Conservation (phyloP, 1,140 invertebrate species). For the Drosophila persimilis region DNA sequence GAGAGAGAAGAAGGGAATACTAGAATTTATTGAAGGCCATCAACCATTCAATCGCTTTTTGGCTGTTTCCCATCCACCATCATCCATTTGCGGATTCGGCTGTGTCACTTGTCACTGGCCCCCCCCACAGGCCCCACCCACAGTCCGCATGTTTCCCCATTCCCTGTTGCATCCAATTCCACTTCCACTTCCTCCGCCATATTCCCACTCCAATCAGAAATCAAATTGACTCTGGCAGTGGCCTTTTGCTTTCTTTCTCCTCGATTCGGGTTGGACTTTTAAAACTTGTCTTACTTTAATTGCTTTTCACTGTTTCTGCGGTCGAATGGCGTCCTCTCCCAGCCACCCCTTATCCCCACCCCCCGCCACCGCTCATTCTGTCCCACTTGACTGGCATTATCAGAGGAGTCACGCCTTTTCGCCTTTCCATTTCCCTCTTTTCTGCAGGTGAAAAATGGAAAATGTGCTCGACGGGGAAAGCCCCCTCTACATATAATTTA, state of each 20-base stretch:
- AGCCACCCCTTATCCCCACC: neutral
- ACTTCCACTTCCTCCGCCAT: no score
- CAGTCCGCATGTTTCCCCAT: no score
- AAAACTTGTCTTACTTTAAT: slow-evolving; percentile 66
- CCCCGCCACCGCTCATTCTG: neutral
- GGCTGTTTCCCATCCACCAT: no score
- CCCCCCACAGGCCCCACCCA: no score
- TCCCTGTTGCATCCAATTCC: neutral
- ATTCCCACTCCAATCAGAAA: neutral
- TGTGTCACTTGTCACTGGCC: no score
- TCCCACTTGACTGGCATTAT: neutral
- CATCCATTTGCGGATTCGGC: no score
- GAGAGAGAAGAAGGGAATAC: neutral
- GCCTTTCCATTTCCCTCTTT: neutral
- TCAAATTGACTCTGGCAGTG: slow-evolving; percentile 7
- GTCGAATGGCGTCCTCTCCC: slow-evolving; percentile 32
- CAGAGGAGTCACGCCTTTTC: no score
- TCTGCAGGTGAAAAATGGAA: slow-evolving; percentile 45
- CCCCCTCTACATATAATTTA: slow-evolving; percentile 46
- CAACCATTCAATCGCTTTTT: no score
- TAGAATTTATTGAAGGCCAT: no score
- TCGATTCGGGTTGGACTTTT: slow-evolving; percentile 21
- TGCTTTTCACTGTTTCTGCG: slow-evolving; percentile 72
- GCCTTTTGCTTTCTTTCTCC: neutral
- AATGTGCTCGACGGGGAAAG: slow-evolving; percentile 16